Evolutionary conservation across 1,140 invertebrate species (phyloP).

Genomic region (Leguminivora glycinivorella): DNA sequence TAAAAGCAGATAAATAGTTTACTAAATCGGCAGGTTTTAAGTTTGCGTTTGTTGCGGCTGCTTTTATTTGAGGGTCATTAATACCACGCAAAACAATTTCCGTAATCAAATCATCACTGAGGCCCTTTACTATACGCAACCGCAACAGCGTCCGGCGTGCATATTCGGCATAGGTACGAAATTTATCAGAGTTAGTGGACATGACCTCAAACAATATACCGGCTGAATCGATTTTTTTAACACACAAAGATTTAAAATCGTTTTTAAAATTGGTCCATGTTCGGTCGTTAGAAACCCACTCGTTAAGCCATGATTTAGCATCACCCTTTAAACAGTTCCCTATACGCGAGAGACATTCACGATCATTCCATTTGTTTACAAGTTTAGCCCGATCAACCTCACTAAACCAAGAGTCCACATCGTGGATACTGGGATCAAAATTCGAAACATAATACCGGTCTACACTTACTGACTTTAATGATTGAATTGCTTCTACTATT

Average conservation of each 20-base stretch:
- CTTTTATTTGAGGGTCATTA: constrained; percentile 35
- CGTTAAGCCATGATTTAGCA: constrained; percentile 18
- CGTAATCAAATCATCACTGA: constrained; percentile 34
- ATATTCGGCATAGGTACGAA: constrained; percentile 29
- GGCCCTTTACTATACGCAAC: constrained; percentile 8
- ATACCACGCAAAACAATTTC: constrained; percentile 35
- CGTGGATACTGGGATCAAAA: constrained; percentile 28
- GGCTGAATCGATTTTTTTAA: constrained; percentile 10
- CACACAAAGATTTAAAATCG: constrained; percentile 30
- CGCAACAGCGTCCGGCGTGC: constrained; percentile 24
- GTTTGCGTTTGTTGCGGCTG: constrained; percentile 36
- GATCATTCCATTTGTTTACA: constrained; percentile 26
- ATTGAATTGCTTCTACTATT: too few relatives aligned
- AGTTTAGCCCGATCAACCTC: constrained; percentile 29
- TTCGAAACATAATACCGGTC: constrained; percentile 31
- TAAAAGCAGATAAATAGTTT: constrained; percentile 36
- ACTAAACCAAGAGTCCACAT: constrained; percentile 27
- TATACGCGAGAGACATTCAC: constrained; percentile 30
- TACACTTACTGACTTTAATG: too few relatives aligned
- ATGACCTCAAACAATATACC: constrained; percentile 21
- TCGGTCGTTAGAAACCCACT: constrained; percentile 22
- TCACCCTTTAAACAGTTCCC: constrained; percentile 27
- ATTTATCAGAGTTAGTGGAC: constrained; percentile 27
- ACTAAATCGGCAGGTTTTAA: constrained; percentile 31
- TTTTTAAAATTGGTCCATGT: constrained; percentile 21